A percentile compares a stretch with the other conserved stretches of the same genome.
These are phyloP conservation scores for Gallinago media DNA, from an alignment of 2,113 vertebrate genomes.

Conservation along the genomic window DNA sequence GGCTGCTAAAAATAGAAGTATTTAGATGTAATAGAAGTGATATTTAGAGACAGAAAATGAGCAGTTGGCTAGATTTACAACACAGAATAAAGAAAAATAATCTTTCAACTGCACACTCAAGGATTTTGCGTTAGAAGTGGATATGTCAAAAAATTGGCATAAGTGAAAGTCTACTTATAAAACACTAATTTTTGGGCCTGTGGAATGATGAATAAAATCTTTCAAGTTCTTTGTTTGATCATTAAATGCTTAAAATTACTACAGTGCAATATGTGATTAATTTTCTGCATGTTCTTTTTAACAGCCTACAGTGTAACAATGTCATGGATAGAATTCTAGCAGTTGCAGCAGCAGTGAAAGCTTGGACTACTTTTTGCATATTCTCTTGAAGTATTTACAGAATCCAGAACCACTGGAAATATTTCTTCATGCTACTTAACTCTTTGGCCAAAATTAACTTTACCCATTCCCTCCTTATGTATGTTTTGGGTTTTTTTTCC, in stretches of 20 bases:
- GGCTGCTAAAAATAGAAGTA: constrained; percentile 1
- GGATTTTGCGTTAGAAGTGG: not conserved
- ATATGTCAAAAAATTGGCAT: not conserved
- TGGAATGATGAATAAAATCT: not conserved
- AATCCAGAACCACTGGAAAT: not conserved
- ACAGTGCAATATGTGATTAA: not conserved
- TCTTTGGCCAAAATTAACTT: not conserved
- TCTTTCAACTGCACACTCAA: not conserved
- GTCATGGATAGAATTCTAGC: not conserved
- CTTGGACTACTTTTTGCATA: not conserved
- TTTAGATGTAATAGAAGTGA: not conserved
- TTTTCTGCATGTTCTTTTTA: not conserved
- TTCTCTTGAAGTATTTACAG: not conserved
- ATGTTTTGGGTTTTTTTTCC: rapidly evolving
- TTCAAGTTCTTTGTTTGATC: not conserved
- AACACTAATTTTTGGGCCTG: not conserved
- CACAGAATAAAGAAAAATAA: not conserved
- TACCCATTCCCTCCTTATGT: not conserved
- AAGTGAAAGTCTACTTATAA: not conserved
- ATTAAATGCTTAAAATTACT: not conserved
- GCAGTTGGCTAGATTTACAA: not conserved
- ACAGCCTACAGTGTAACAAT: not conserved
- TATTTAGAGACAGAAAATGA: not conserved
- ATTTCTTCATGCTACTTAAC: not conserved
- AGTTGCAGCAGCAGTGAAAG: not conserved